Evolutionary conservation across 2,888 invertebrate species (phyloP), one percentile per base, ranked within the genome.

Genomic region (Mythimna ferrago): DNA sequence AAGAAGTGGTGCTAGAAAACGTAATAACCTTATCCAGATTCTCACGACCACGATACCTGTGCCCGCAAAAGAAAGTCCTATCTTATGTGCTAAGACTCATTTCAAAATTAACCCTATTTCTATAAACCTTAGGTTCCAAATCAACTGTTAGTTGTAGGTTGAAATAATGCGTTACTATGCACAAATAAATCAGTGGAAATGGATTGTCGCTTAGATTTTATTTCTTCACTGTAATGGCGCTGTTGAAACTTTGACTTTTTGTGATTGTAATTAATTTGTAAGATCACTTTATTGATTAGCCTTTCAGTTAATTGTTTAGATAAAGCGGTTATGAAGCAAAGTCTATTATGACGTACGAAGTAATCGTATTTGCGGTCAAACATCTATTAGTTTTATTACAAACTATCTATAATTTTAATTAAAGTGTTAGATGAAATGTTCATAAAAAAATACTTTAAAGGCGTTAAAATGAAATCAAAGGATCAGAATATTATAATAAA

Each of bases 141-240:
- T 73, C 6, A 19, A 38, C 32, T 53, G n/a, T 26, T 10, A 26
- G 44, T 32, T 26, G 1, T 56, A 2, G n/a, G 53, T 62, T 35
- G 61, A 71, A 67, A 63, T 57, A 54, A 32, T 63, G 32, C 9
- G 19, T 57, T 61, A 5, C 1, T 21, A 63, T 75, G 57, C 68
- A 66, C 75, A 69, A 78, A 78, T 57, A 19, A 78, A 21, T 78
- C n/a, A 26, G 10, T 75, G 58, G 63, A 76, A 76, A 64, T 44
- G 56, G 64, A 81, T 67, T 78, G 73, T 78, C 54, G n/a, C 75
- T 73, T n/a, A 32, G 21, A 73, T 76, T 78, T 76, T 75, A 58
- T 75, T 66, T 64, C 68, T 71, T 44, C n/a, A 68, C 54, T 67
- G 78, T 78, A 53, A 73, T 21, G n/a, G 7, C 19, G 44, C 58